phyloP scores from a whole-genome alignment of 2,797 vertebrate species.

The Hylomyscus alleni region DNA sequence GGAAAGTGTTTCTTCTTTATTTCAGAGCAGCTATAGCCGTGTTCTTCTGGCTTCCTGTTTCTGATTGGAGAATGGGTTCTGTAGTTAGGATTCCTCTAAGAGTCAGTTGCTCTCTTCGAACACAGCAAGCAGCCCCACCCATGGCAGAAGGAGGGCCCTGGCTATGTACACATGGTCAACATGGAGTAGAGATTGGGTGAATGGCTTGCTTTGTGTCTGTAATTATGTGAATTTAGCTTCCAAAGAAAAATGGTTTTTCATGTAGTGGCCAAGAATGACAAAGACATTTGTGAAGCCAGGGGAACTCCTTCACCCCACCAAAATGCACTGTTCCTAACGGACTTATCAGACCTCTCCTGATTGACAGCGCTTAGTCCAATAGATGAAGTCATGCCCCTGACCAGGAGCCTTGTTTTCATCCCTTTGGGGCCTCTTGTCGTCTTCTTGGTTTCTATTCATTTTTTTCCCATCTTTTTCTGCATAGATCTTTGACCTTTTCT shows the following conservation, averaged over 20 bases:
- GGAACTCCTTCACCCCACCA: neutral
- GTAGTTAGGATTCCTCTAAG: neutral
- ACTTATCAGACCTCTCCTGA: neutral
- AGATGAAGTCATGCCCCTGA: neutral
- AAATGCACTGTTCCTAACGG: neutral
- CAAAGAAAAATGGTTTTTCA: neutral
- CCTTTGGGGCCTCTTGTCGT: neutral
- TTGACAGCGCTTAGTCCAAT: neutral
- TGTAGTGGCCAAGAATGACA: neutral
- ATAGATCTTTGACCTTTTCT: neutral
- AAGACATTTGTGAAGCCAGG: neutral
- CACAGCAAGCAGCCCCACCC: accelerated
- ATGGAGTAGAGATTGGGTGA: neutral
- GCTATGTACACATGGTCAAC: neutral
- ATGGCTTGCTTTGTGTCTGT: neutral
- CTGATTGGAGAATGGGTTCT: neutral
- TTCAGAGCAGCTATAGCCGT: neutral
- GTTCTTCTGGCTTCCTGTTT: neutral
- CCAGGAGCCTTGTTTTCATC: neutral
- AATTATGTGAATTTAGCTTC: neutral
- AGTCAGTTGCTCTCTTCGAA: neutral
- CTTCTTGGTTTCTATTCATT: neutral
- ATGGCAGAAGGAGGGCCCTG: neutral
- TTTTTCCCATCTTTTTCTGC: neutral
- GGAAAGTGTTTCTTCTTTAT: neutral